phyloP scores from a whole-genome alignment of 1,140 invertebrate species.

The Drosophila ananassae region DNA sequence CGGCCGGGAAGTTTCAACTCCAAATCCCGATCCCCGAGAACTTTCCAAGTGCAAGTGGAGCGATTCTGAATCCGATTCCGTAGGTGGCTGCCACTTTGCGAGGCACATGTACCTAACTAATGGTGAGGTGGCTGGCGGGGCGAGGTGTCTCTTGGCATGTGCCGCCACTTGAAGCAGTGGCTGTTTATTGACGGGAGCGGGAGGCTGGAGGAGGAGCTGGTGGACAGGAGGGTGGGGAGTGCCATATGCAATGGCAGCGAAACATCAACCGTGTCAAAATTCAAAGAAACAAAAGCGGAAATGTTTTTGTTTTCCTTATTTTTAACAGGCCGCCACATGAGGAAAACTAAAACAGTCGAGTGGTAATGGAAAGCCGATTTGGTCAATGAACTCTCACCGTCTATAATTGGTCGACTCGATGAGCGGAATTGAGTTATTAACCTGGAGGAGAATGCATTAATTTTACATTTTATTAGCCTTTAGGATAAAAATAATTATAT shows the following conservation, averaged over 20 bases:
- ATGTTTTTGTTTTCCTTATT: slow-evolving; percentile 78
- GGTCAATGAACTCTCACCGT: slow-evolving; percentile 67
- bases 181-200: slow-evolving; percentile 34
- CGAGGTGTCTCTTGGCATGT: slow-evolving; percentile 50
- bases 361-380: slow-evolving; percentile 63
- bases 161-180: slow-evolving; percentile 67
- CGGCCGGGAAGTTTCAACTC: slow-evolving; percentile 46
- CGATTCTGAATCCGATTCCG: slow-evolving; percentile 36
- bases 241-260: slow-evolving; percentile 48
- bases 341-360: slow-evolving; percentile 60
- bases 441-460: slow-evolving; percentile 11
- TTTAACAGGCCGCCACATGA: slow-evolving; percentile 63
- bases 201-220: neutral
- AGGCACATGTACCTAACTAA: slow-evolving; percentile 1
- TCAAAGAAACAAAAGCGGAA: slow-evolving; percentile 82
- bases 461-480: neutral
- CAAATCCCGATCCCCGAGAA: slow-evolving; percentile 37
- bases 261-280: slow-evolving; percentile 70
- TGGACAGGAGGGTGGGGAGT: slow-evolving; percentile 9
- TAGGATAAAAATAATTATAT: too few relatives aligned
- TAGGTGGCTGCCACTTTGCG: slow-evolving; percentile 76
- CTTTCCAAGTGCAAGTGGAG: slow-evolving; percentile 67
- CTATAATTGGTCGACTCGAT: slow-evolving; percentile 30
- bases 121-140: neutral
- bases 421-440: slow-evolving; percentile 21